A percentile compares a stretch with the other conserved stretches of the same genome.
phyloP scores from a whole-genome alignment of 1,140 invertebrate species.

The Andrena cerasifolii region DNA sequence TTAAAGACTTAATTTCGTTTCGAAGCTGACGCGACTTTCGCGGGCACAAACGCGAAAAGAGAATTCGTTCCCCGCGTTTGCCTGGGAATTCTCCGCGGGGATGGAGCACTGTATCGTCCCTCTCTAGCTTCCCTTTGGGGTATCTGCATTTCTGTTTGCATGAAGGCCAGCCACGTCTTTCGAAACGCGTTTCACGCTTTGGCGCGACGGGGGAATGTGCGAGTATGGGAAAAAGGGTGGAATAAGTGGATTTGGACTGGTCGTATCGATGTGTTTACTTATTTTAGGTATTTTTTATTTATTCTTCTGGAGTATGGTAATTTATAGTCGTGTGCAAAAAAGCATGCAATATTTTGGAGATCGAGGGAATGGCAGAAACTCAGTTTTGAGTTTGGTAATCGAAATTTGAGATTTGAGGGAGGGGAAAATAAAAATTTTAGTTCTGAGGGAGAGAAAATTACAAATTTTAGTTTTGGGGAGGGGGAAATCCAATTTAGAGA shows the following conservation, averaged over 20 bases:
- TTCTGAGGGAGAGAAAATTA: no score
- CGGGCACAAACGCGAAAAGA: conserved; percentile 1
- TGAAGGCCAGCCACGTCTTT: not conserved
- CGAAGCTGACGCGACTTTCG: not conserved
- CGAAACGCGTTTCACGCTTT: not conserved
- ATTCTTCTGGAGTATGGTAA: no score
- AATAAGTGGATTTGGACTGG: not conserved
- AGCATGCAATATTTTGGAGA: no score
- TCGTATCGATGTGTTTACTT: not conserved
- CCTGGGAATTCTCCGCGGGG: not conserved
- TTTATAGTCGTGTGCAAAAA: no score
- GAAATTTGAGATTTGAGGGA: no score
- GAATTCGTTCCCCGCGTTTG: not conserved
- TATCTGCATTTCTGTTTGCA: not conserved
- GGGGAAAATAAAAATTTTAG: no score
- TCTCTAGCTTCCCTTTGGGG: not conserved
- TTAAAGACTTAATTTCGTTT: conserved; percentile 23
- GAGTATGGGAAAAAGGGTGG: not conserved
- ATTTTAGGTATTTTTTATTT: not conserved
- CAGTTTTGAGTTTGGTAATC: no score
- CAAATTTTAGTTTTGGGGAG: no score
- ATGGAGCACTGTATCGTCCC: not conserved
- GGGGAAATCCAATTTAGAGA: no score
- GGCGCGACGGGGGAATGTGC: not conserved
- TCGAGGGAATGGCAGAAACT: no score